Evolutionary conservation across 2,113 vertebrate genomes (phyloP), one percentile per base, ranked within the genome.

Genomic region (Nothocercus nigrocapillus): DNA sequence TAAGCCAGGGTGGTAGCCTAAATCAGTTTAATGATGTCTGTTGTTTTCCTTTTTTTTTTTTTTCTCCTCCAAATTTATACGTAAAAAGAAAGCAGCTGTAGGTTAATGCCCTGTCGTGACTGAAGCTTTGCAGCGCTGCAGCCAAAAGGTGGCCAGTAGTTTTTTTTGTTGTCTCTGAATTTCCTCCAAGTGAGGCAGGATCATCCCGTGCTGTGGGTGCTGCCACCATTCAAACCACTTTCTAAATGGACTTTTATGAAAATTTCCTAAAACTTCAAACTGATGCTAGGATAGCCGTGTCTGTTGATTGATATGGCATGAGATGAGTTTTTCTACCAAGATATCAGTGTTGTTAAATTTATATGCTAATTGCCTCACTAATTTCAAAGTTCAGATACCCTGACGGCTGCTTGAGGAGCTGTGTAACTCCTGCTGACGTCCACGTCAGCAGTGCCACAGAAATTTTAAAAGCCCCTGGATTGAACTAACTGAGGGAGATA

Each of bases 141-240:
- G 67, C 28, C 32, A 62, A 82, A 83, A 93, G 58, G 94, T 32
- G 74, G 77, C 1, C 13, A 36, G 64, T 40, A 69, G 38, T 54
- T 59, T 79, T 66, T 66, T 92, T 77, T 92, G n/a, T 79, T 40
- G 15, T 83, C 83, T 81, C 25, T 85, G 78, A 85, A 85, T 79
- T 72, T 67, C 56, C 17, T 88, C 12, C 21, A 27, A 72, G 11
- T 73, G 79, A 49, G 64, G 88, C 30, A 74, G 21, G 24, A 34
- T 66, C 70, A 18, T 13, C 21, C 24, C n/a, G 62, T 13, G 36
- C 32, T 80, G 40, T 64, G 34, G 66, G 72, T 70, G 42, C 45
- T 82, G 32, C 3, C 62, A 2, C 18, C 10, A 36, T 78, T 85
- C 47, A 83, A 95, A 20, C 13, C 8, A 44, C 58, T 90, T 79